These are phyloP conservation scores for Hedychridium roseum DNA, from an alignment of 2,888 invertebrate species.

Conservation along the genomic window DNA sequence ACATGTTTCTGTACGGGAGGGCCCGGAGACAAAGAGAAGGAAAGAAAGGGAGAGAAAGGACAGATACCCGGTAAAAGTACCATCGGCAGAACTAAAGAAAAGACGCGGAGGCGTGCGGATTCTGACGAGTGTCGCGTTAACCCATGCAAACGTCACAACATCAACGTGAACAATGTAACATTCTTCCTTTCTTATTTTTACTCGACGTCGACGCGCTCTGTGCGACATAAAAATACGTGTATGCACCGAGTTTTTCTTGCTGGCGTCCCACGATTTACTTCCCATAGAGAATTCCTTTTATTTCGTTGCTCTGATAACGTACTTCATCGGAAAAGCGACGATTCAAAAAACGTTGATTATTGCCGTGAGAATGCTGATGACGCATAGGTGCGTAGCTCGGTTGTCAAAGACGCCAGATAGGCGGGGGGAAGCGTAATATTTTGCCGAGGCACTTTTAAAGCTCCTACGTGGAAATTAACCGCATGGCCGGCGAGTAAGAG, in stretches of 20 bases:
- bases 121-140: constrained; percentile 33
- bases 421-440: constrained; percentile 10
- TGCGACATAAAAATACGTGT: neutral
- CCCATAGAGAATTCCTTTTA: neutral
- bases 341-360: no score
- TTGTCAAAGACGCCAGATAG: no score
- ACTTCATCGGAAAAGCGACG: no score
- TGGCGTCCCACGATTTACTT: neutral
- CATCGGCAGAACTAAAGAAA: constrained; percentile 16
- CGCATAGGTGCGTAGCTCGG: no score
- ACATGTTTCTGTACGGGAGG: no score
- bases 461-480: constrained; percentile 32
- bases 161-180: constrained; percentile 22
- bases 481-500: constrained; percentile 15
- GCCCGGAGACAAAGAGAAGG: constrained; percentile 15
- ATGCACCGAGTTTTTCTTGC: neutral
- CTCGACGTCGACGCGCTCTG: constrained; percentile 1
- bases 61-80: no score
- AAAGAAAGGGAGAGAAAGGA: constrained; percentile 8
- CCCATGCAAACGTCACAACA: constrained; percentile 38
- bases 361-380: no score
- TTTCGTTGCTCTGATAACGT: no score
- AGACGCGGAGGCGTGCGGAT: constrained; percentile 22
- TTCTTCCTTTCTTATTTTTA: constrained; percentile 8
- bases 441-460: constrained; percentile 31